Evolutionary conservation across 2,797 vertebrate genomes (phyloP).

Genomic region (Cirrhinus mrigala): DNA sequence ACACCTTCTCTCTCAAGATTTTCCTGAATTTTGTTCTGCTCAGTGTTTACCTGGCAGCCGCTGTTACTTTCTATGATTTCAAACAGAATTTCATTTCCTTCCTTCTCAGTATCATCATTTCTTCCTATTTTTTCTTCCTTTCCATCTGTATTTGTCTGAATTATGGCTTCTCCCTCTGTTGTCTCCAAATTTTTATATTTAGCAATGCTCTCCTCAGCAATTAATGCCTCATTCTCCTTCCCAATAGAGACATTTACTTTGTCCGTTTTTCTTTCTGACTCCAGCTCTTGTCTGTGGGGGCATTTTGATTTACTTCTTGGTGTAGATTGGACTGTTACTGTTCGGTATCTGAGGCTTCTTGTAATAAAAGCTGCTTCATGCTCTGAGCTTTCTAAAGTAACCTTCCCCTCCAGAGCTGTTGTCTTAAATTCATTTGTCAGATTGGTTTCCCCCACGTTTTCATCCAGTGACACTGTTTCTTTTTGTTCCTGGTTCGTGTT

Average conservation of each 20-base stretch:
- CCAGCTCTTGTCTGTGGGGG: constrained; percentile 1
- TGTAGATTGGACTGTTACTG: constrained; percentile 24
- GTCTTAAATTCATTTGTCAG: too few relatives aligned
- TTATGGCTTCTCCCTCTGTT: background rate
- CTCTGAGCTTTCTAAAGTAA: background rate
- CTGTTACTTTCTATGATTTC: constrained; percentile 1
- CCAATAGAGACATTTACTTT: background rate
- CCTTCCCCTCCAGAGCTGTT: background rate
- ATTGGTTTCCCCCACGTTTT: background rate
- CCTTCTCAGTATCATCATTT: constrained; percentile 13
- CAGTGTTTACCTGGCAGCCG: background rate
- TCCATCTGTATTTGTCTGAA: background rate
- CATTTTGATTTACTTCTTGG: constrained; percentile 35
- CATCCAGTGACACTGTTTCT: background rate
- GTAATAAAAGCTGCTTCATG: constrained; percentile 7
- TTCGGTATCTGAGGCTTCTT: constrained; percentile 41
- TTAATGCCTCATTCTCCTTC: background rate
- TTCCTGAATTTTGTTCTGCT: constrained; percentile 1
- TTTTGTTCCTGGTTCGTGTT: background rate
- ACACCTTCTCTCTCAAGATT: constrained; percentile 2
- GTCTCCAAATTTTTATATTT: background rate
- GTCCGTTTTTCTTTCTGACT: background rate
- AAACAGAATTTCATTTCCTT: background rate
- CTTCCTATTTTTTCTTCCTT: background rate
- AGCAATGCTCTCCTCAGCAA: background rate